Base-by-base conservation (phyloP, 2,113 vertebrate species). In the Rostratula benghalensis region DNA sequence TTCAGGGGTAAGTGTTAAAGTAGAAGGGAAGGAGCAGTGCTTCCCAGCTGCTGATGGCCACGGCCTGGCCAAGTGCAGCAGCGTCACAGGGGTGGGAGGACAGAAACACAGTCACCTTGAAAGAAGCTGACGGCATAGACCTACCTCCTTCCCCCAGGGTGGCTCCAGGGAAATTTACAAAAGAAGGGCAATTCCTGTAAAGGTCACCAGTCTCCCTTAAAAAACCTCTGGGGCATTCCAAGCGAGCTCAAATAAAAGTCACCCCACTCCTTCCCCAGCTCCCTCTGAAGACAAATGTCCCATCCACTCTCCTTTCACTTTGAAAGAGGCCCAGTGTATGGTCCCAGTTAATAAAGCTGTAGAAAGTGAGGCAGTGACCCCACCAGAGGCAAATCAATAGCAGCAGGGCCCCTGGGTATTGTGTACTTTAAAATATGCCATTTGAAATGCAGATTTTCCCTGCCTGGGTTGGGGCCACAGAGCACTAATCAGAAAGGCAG, bases 391-490 rank as follows among this genome's bases (percentile, higher is more conserved):
- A 95, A 96, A 97, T 96, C 96, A 96, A 97, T 95, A 94, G 83
- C 90, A 91, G 86, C 73, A 90, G 81, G 31, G 65, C 96, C 77
- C 88, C 48, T 97, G 96, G 91, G 92, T 93, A 92, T 92, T 95
- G 92, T 93, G 83, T 91, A 87, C 85, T 96, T 96, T 96, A 97
- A 96, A 95, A 95, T 96, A 96, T 93, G 83, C 96, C 94, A 96
- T 97, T 96, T 97, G 94, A 97, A 97, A 97, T 97, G 96, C 90
- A 97, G 93, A 97, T 95, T 95, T 94, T 75, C 56, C 48, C 69
- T 94, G 87, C 39, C 82, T 88, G 59, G 83, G 83, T 54, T 90
- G 79, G 86, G 90, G 90, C 91, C 78, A 82, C 76, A 84, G 82
- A 91, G 68, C 80, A 91, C 87, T 95, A 93, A 94, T 95, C 90